phyloP scores from a whole-genome alignment of 2,113 vertebrate genomes.

The Varanus salvator region DNA sequence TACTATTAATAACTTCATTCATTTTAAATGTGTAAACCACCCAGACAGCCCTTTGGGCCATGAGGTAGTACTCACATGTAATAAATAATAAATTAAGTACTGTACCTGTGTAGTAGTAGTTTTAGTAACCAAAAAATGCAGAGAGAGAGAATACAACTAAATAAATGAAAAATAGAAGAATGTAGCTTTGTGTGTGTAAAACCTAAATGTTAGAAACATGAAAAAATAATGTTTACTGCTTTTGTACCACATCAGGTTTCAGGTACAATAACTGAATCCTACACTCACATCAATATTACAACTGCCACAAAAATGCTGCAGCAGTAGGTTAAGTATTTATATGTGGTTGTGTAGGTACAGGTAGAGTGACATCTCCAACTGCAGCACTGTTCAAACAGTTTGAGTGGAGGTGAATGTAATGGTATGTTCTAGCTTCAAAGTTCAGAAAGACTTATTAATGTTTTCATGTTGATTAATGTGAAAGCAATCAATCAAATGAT shows the following conservation, averaged over 20 bases:
- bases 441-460: background rate
- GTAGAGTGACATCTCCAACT: background rate
- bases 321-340: background rate
- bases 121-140: background rate
- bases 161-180: slow-evolving; percentile 5
- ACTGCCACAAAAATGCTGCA: background rate
- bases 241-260: background rate
- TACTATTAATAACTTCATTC: too few relatives aligned
- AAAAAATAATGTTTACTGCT: too few relatives aligned
- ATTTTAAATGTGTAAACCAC: too few relatives aligned
- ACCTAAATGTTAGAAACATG: too few relatives aligned
- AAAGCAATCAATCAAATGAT: background rate
- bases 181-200: background rate
- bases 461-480: background rate
- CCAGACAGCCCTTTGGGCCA: too few relatives aligned
- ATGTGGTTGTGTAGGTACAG: background rate
- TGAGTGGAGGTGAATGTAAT: background rate
- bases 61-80: too few relatives aligned
- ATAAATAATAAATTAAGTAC: background rate
- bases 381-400: background rate
- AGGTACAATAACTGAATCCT: background rate
- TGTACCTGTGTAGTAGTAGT: background rate
- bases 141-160: background rate
- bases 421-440: background rate
- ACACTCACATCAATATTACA: background rate